These are phyloP conservation scores for Antrozous pallidus DNA, from an alignment of 2,797 vertebrate genomes.

Conservation along the genomic window DNA sequence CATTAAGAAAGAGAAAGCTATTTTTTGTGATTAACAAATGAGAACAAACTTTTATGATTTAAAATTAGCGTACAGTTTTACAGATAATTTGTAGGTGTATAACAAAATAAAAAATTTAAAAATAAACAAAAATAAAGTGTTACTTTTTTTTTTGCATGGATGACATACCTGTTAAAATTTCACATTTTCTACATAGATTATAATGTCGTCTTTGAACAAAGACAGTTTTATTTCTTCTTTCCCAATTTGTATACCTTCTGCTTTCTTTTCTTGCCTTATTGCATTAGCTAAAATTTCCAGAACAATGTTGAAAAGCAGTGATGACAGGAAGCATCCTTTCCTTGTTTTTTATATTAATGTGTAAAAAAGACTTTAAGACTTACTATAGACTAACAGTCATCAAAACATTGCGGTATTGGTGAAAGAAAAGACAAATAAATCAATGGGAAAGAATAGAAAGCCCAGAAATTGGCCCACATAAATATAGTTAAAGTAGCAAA, in stretches of 20 bases:
- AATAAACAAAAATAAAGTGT: not conserved
- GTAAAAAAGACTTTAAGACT: not conserved
- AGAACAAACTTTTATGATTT: not conserved
- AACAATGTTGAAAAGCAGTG: not conserved
- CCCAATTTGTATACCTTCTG: not conserved
- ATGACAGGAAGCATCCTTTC: not conserved
- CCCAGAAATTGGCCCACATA: not conserved
- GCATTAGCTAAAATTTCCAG: not conserved
- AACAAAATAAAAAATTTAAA: not conserved
- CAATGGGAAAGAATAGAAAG: not conserved
- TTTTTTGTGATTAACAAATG: not conserved
- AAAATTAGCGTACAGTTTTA: not conserved
- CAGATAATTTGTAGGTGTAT: not conserved
- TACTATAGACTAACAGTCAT: not conserved
- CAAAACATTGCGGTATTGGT: not conserved
- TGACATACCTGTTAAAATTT: not conserved
- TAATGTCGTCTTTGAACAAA: not conserved
- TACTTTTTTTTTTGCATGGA: not conserved
- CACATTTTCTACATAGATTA: not conserved
- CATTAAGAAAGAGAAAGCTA: not conserved
- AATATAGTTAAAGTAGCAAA: not conserved
- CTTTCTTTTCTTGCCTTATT: not conserved
- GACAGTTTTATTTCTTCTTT: not conserved
- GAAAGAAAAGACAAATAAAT: not conserved
- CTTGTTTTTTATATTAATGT: not conserved